Evolutionary conservation across 1,140 invertebrate genomes (phyloP).

Genomic region (Anastrepha obliqua): DNA sequence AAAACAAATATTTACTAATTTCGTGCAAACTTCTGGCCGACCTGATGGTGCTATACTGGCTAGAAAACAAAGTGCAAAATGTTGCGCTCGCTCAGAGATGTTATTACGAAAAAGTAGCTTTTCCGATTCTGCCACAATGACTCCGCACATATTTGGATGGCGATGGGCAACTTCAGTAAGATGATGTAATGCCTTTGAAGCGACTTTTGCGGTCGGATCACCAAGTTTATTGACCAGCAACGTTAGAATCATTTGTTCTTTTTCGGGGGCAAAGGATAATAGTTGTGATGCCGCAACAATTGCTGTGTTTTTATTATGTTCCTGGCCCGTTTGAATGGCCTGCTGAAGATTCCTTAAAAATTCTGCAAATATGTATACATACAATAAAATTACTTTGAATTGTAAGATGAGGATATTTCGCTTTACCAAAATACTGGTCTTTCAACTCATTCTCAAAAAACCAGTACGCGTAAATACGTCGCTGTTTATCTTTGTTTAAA

Average conservation of each 20-base stretch:
- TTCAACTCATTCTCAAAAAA: conserved; percentile 86
- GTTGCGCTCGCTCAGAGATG: conserved; percentile 89
- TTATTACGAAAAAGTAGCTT: conserved; percentile 91
- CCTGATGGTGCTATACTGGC: conserved; percentile 82
- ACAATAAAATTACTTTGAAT: no score
- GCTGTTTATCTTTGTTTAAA: conserved; percentile 75
- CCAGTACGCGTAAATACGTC: conserved; percentile 76
- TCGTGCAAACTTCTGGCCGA: conserved; percentile 85
- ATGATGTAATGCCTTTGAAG: conserved; percentile 90
- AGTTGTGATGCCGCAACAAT: conserved; percentile 87
- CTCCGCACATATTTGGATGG: conserved; percentile 94
- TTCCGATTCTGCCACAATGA: conserved; percentile 92
- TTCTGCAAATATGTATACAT: conserved; percentile 59
- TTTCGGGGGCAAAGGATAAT: conserved; percentile 88
- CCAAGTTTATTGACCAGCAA: conserved; percentile 96
- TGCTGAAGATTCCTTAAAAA: conserved; percentile 71
- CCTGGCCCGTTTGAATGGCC: conserved; percentile 74
- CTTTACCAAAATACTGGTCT: conserved; percentile 77
- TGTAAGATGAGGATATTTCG: not conserved
- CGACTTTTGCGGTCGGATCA: conserved; percentile 91
- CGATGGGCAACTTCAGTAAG: conserved; percentile 88
- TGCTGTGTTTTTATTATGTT: conserved; percentile 88
- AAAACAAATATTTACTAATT: conserved; percentile 94
- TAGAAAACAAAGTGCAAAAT: conserved; percentile 95
- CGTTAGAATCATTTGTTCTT: conserved; percentile 89